These are phyloP conservation scores for Platynereis dumerilii DNA, from an alignment of 2,888 invertebrate genomes.

Conservation along the genomic window DNA sequence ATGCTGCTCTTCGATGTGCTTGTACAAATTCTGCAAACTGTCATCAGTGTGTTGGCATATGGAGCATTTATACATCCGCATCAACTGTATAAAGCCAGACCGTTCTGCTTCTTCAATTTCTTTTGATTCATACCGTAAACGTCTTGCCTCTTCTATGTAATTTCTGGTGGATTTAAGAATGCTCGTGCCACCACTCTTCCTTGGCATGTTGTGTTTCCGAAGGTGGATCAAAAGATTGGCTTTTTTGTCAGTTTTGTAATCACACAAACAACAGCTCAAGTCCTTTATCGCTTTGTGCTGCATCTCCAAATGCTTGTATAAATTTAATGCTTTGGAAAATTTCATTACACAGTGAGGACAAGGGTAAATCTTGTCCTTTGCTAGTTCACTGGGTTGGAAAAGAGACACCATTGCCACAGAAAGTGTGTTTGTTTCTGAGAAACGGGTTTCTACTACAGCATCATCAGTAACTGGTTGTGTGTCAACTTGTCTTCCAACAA, in stretches of 20 bases:
- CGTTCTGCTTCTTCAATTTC: too few species aligned
- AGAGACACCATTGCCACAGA: too few species aligned
- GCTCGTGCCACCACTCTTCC: too few species aligned
- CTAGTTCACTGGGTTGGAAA: conserved; percentile 41
- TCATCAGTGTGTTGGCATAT: conserved; percentile 56
- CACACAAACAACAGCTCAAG: conserved; percentile 54
- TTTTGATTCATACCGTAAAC: too few species aligned
- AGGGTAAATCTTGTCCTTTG: conserved; percentile 54
- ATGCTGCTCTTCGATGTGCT: conserved; percentile 56
- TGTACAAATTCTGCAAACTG: conserved; percentile 51
- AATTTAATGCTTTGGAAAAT: conserved; percentile 58
- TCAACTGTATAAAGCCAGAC: too few species aligned
- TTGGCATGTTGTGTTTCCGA: conserved; percentile 20
- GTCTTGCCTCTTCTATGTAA: too few species aligned
- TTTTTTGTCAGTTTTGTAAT: conserved; percentile 52
- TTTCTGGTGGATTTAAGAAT: too few species aligned
- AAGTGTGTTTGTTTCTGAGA: too few species aligned
- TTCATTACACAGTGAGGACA: conserved; percentile 61
- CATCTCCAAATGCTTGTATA: conserved; percentile 58
- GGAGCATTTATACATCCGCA: conserved; percentile 46
- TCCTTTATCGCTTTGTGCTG: conserved; percentile 44
- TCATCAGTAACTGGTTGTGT: too few species aligned
- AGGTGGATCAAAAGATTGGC: conserved; percentile 59
- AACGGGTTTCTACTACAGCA: too few species aligned
- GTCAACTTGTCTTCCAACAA: too few species aligned